Evolutionary conservation across 2,797 vertebrate species (phyloP).

Genomic region (Macropus fuliginosus): DNA sequence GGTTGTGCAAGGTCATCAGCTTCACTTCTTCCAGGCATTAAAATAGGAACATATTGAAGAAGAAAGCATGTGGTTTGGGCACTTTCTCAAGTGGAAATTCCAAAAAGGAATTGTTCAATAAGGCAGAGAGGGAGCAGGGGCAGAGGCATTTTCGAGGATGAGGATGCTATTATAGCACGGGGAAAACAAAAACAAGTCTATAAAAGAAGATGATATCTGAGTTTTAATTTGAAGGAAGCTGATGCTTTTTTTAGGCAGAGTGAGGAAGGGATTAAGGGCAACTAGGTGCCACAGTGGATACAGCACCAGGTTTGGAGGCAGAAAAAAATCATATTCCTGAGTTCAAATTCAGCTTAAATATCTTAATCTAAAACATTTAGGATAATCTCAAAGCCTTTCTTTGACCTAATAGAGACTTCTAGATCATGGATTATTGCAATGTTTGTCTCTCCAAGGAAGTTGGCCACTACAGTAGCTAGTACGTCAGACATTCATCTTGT

Average conservation of each 20-base stretch:
- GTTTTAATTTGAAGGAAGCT: background rate
- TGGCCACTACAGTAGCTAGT: background rate
- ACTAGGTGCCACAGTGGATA: background rate
- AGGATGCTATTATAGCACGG: accelerated
- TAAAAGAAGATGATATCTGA: background rate
- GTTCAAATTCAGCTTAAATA: background rate
- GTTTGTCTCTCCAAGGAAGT: background rate
- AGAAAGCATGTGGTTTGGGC: background rate
- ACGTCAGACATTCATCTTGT: background rate
- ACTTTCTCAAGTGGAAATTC: background rate
- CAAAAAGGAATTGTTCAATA: background rate
- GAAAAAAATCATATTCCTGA: background rate
- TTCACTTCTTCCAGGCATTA: background rate
- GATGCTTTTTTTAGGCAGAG: background rate
- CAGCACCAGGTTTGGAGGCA: background rate
- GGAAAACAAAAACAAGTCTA: background rate
- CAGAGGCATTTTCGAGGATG: background rate
- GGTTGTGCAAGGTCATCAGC: no score
- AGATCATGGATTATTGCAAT: background rate
- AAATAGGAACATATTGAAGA: background rate
- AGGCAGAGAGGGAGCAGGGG: background rate
- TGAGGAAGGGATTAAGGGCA: background rate
- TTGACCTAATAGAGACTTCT: background rate
- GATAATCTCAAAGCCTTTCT: background rate
- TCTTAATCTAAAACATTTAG: background rate